These are phyloP conservation scores for Ellobium chinense DNA, from an alignment of 2,888 invertebrate species.

Conservation along the genomic window DNA sequence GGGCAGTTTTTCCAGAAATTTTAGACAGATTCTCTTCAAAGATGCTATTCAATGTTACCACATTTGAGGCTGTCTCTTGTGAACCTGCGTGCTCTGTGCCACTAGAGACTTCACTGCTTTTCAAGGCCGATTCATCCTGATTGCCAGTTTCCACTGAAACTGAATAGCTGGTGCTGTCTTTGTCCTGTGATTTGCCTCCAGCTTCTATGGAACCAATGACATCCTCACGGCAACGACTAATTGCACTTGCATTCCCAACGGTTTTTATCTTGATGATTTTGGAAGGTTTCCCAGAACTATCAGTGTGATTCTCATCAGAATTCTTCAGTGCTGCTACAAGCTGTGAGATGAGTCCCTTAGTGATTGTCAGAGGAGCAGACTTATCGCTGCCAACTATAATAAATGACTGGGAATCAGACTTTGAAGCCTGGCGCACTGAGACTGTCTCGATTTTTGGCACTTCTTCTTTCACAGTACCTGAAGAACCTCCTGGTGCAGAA, in stretches of 20 bases:
- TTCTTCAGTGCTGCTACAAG: slow-evolving; percentile 2
- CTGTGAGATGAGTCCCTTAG: slow-evolving; percentile 2
- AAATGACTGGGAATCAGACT: not conserved
- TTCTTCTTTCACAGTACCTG: not conserved
- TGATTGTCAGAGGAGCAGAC: not conserved
- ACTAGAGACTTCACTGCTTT: too few species aligned
- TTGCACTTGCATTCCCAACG: not conserved
- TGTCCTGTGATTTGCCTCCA: too few species aligned
- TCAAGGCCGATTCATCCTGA: too few species aligned
- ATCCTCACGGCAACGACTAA: too few species aligned
- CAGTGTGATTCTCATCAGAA: not conserved
- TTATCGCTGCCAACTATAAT: not conserved
- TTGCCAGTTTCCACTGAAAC: too few species aligned
- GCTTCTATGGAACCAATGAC: too few species aligned
- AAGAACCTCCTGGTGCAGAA: not conserved
- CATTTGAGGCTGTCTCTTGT: not conserved
- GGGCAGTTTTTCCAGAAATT: too few species aligned
- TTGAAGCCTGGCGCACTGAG: not conserved
- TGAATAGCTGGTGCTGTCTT: too few species aligned
- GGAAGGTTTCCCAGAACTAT: not conserved
- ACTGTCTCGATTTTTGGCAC: too few species aligned
- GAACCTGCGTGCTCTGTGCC: too few species aligned
- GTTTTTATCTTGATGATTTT: not conserved
- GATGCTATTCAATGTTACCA: not conserved
- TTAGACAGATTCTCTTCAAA: too few species aligned